phyloP scores from a whole-genome alignment of 2,888 invertebrate genomes.

The Tipula unca region DNA sequence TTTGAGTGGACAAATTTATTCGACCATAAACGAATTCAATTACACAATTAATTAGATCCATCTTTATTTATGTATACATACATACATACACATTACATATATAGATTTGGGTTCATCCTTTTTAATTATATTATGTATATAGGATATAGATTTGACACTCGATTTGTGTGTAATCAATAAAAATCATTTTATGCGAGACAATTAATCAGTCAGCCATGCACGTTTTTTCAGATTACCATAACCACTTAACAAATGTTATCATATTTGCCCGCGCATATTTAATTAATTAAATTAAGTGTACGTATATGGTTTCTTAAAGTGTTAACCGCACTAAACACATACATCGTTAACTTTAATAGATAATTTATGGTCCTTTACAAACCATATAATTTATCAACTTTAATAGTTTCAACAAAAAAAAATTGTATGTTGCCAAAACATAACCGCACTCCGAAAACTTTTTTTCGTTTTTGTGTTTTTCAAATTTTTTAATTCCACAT shows the following conservation, averaged over 20 bases:
- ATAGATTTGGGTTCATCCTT: neutral
- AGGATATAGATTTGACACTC: neutral
- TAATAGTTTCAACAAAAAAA: neutral
- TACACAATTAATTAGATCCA: slow-evolving; percentile 14
- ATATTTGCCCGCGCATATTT: neutral
- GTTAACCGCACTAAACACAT: neutral
- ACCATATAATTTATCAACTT: slow-evolving; percentile 9
- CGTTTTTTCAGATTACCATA: neutral
- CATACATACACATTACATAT: too few species aligned
- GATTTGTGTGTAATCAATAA: neutral
- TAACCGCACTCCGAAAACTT: neutral
- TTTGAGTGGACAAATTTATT: neutral
- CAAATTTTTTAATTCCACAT: slow-evolving; percentile 35
- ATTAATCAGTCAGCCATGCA: neutral
- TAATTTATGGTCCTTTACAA: slow-evolving; percentile 16
- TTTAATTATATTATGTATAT: neutral
- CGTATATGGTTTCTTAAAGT: neutral
- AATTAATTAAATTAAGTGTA: slow-evolving; percentile 16
- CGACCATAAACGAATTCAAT: neutral
- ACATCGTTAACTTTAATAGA: slow-evolving; percentile 16
- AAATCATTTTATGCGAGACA: neutral
- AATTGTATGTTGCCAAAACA: slow-evolving; percentile 17
- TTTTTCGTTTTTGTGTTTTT: neutral
- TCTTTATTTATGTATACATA: neutral
- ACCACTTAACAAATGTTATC: neutral